These are phyloP conservation scores for Zaprionus capensis DNA, from an alignment of 1,140 invertebrate genomes.

Conservation along the genomic window DNA sequence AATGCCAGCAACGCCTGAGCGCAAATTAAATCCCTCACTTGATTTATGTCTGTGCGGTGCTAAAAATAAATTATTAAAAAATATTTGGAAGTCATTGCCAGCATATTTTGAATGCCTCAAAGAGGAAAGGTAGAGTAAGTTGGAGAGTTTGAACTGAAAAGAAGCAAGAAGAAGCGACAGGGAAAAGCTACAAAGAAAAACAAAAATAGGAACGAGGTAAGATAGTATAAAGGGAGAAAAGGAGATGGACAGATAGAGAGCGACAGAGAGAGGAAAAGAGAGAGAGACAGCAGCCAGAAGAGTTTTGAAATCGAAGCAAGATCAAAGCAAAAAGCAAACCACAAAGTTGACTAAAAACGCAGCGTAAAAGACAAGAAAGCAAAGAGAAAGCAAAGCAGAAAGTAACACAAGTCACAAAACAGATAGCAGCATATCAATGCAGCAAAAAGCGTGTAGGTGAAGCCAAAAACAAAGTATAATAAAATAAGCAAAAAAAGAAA, in stretches of 20 bases:
- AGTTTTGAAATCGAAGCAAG: neutral
- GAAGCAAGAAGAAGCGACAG: neutral
- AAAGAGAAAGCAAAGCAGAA: neutral
- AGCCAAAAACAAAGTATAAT: conserved; percentile 35
- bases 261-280: neutral
- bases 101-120: conserved; percentile 10
- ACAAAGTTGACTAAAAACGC: neutral
- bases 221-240: neutral
- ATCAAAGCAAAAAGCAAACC: neutral
- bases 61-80: conserved; percentile 37
- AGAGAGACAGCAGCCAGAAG: neutral
- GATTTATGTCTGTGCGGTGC: conserved; percentile 38
- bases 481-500: conserved; percentile 31
- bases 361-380: neutral
- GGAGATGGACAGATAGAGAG: too few relatives aligned
- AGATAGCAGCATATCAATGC: neutral
- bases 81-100: conserved; percentile 5
- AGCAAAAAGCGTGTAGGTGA: neutral
- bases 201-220: neutral
- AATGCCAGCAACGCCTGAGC: neutral
- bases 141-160: neutral
- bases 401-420: neutral
- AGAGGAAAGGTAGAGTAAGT: neutral
- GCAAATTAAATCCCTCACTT: conserved; percentile 6
- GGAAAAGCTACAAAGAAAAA: neutral